Base-by-base conservation (phyloP, 2,797 vertebrate species). In the Stomatorhinus walkeri region DNA sequence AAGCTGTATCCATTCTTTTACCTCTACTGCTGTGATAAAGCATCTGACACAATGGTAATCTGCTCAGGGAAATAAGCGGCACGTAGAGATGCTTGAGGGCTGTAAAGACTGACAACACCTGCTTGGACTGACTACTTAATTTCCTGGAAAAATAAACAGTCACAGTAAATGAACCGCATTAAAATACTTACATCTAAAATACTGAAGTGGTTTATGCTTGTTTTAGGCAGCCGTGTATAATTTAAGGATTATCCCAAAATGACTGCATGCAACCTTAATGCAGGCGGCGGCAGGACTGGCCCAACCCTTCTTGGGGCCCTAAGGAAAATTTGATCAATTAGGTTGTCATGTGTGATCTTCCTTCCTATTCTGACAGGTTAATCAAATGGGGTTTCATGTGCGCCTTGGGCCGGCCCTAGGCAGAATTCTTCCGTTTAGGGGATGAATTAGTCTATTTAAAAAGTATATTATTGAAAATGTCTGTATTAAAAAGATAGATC, bases 11-110 rank as follows among this genome's bases (percentile, higher is more conserved):
- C 96, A 0, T 96, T 96, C 89, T 96, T 96, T 91, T 96, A 96
- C 91, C 92, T 96, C 40, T 96, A 96, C 93, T 96, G 96, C 93
- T 94, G 94, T 36, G 96, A 96, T 92, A 96, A 96, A 89, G 91
- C 95, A 19, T 96, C 96, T 0, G 96, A 96, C 2, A 95, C 95
- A 68, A 93, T 96, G 1, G 52, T 87, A 8, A 94, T 96, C 84
- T 93, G 93, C 68, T 92, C 95, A 0, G 85, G 91, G 6, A 91
- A 87, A 49, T 84, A 1, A 94, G 94, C 89, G 94, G 91, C 85
- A 89, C 14, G 28, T 72, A 5, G 64, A 14, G 10, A 28, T 28
- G 59, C 59, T 64, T 4, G 22, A 64, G 22, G 59, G 12, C 88
- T 0, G 89, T 90, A 0, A 93, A 92, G 87, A 19, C 36, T 43